Conservation (phyloP, 2,797 vertebrate species). For the Lepus townsendii region DNA sequence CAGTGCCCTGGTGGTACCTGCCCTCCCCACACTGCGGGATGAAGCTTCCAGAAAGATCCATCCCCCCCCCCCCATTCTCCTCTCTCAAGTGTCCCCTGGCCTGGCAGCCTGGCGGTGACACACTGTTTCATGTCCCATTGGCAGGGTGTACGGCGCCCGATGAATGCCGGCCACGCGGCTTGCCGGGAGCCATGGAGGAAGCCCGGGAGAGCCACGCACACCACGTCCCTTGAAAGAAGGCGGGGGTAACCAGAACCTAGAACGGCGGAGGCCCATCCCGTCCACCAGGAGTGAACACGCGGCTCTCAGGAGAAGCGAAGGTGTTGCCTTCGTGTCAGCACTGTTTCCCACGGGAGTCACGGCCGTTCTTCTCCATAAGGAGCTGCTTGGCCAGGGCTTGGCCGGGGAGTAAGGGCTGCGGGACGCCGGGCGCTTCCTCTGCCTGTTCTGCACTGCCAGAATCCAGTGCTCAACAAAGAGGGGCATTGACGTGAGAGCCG, state of each 20-base stretch:
- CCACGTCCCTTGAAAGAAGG: too few relatives aligned
- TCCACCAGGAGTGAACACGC: fast-evolving
- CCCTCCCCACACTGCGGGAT: fast-evolving
- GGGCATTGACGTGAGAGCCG: slow-evolving; percentile 44
- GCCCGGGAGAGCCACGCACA: neutral
- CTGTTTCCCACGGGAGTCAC: neutral
- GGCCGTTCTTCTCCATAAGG: slow-evolving; percentile 64
- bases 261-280: fast-evolving
- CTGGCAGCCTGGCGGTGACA: neutral
- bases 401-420: slow-evolving; percentile 69
- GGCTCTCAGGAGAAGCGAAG: neutral
- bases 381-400: slow-evolving; percentile 72
- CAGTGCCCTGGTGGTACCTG: fast-evolving
- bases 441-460: neutral
- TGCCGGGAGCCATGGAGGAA: neutral
- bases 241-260: too few relatives aligned
- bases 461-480: slow-evolving; percentile 53
- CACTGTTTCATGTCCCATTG: neutral
- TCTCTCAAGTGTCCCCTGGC: neutral
- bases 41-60: neutral
- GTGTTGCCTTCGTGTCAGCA: neutral
- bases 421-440: slow-evolving; percentile 52
- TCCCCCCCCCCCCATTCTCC: neutral
- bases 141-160: neutral
- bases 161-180: neutral